Evolutionary conservation across 53 echinoderm and acorn worm genomes (phyloP), one percentile per base, ranked within the genome.

Genomic region (Echinometra lucunter): DNA sequence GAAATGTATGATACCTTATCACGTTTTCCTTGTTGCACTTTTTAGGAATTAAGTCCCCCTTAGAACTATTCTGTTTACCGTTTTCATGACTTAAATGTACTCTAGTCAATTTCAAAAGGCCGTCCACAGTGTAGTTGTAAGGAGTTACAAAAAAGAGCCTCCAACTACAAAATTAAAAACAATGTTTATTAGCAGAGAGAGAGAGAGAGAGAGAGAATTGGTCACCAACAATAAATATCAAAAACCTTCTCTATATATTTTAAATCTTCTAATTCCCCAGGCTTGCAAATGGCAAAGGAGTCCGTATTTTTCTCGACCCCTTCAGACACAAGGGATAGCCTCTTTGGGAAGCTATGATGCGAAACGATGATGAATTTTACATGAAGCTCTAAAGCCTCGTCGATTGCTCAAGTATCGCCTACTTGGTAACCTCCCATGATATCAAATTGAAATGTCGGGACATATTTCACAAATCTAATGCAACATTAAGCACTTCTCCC

Each of bases 331-430:
- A 88, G 56, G 88, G 49, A 30, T 49, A 49, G 56, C 37, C 12
- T 88, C 88, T 88, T 45, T 32, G 34, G 49, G 55, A 88, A 17
- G 49, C 55, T 53, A 32, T 49, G 88, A 88, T 88, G 88, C 55
- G 88, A 55, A 88, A 88, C 88, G 49, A 16, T 28, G 19, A 88
- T 88, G 88, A 88, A 88, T 88, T 53, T 88, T 88, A 88, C 55
- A 88, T 88, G 88, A 88, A 88, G 56, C 1, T 13, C 13, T 28
- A 18, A 88, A 88, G 28, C n/a, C 53, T 42, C 30, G 53, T 30
- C 30, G n/a, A 88, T 88, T 55, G 56, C 16, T 88, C 53, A 49
- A 88, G 88, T 49, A 49, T 56, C 56, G 28, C 49, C 30, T n/a
- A 11, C 88, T 34, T 17, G 56, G 49, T 53, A 55, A 49, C 27